These are phyloP conservation scores for Castor canadensis DNA, from an alignment of 2,113 vertebrate species.

Conservation along the genomic window DNA sequence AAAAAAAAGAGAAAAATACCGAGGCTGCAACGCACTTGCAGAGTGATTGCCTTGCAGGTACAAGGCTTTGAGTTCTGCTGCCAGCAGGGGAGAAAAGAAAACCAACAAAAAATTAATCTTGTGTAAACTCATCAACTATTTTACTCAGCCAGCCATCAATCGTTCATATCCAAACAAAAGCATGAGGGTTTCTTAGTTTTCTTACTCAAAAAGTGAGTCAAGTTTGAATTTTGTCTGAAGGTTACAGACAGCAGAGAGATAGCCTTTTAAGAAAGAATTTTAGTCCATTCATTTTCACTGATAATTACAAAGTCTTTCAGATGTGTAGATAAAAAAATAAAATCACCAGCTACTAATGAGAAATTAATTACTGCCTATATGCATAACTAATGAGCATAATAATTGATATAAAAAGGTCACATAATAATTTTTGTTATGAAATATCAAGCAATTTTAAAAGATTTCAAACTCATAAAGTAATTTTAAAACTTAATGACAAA, in stretches of 20 bases:
- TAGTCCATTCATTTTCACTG: background rate
- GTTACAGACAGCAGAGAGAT: background rate
- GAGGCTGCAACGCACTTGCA: no score
- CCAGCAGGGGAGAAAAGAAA: no score
- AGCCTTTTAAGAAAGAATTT: background rate
- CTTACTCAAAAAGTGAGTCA: no score
- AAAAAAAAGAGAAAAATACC: no score
- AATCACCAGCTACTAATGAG: background rate
- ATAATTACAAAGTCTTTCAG: background rate
- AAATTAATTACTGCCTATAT: background rate
- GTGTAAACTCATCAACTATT: background rate
- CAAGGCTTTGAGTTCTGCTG: no score
- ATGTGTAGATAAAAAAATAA: background rate
- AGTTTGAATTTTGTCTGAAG: conserved; percentile 20
- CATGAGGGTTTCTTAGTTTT: background rate
- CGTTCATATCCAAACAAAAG: background rate
- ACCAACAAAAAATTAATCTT: no score
- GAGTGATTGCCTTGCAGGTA: no score
- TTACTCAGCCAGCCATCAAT: background rate
- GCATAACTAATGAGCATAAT: background rate
- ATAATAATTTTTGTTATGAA: background rate
- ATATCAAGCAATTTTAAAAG: background rate
- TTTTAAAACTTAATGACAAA: background rate
- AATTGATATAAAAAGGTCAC: background rate
- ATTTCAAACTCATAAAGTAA: background rate